Evolutionary conservation across 2,113 vertebrate genomes (phyloP).

Genomic region (Pteronura brasiliensis): DNA sequence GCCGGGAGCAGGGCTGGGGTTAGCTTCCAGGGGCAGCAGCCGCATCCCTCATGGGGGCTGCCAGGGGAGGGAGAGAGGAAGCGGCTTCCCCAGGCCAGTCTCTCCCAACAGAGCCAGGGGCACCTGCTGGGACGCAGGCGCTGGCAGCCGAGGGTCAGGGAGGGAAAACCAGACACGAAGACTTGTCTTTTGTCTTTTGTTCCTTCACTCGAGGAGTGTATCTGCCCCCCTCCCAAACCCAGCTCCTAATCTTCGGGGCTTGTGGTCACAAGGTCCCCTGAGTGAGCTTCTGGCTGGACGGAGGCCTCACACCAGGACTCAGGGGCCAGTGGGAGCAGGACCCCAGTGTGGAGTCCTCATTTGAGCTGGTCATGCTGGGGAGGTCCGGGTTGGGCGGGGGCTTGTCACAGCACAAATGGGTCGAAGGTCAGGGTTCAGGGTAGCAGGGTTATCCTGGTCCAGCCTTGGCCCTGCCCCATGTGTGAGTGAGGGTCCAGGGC

Average conservation of each 20-base stretch:
- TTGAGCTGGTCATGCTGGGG: not conserved
- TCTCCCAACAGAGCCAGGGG: rapidly evolving
- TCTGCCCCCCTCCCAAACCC: not conserved
- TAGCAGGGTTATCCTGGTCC: not conserved
- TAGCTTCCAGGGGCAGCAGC: not conserved
- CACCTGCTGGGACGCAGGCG: rapidly evolving
- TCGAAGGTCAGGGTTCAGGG: not conserved
- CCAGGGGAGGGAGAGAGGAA: not conserved
- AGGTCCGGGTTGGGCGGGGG: not conserved
- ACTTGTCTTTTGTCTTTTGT: not conserved
- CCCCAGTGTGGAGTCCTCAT: not conserved
- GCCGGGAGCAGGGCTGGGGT: not conserved
- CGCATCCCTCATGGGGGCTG: rapidly evolving
- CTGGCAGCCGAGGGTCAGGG: not conserved
- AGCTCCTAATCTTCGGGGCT: not conserved
- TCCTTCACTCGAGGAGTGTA: not conserved
- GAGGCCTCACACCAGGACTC: not conserved
- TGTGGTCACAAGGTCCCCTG: not conserved
- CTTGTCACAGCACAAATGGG: not conserved
- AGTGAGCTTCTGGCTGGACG: not conserved
- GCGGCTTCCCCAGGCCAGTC: not conserved
- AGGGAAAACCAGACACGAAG: not conserved
- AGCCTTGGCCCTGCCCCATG: not conserved
- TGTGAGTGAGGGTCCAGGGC: not conserved
- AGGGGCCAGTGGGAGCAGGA: not conserved